Evolutionary conservation across 2,797 vertebrate species (phyloP), one percentile per base, ranked within the genome.

Genomic region (Myotis pilosus): DNA sequence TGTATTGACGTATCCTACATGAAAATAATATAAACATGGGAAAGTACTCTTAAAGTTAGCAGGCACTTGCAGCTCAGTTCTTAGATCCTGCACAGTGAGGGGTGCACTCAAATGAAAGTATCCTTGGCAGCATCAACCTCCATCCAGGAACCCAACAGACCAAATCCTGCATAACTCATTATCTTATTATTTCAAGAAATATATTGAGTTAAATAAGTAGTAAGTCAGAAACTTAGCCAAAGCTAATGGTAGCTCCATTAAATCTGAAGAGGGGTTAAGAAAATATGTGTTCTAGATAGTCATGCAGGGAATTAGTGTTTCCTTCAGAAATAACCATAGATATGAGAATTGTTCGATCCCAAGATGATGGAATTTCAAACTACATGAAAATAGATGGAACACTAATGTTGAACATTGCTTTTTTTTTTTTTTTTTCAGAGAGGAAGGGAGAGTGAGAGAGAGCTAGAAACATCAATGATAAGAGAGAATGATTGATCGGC

Each of bases 31-130:
- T 68, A 41, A 81, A 51, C 10, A n/a, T 6, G 4, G 4, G 6
- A 17, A 33, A 75, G 1, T 57, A 15, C 4, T 75, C 2, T 44
- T 49, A 36, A 38, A 64, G 6, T 68, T n/a, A 81, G 17, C 4
- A 33, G 10, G 64, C 8, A 75, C 2, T 68, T 60, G 1, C 1
- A 49, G 13, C 8, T 44, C 13, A 19, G 20, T 38, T 44, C 28
- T 64, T 85, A n/a, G 25, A 23, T 30, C 3, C 28, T 66, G 2
- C 10, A 30, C 8, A 53, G 6, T 19, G 20, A n/a, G 7, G 3
- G 2, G 1, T 68, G 1, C 3, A 3, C 13, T 44, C 44, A 55
- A 3, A 12, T 1, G 1, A 79, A 12, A 62, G 36, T 10, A 9
- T 20, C 13, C 51, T n/a, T 38, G 11, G 10, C 0, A 28, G 7